A percentile compares a stretch with the other conserved stretches of the same genome.
Conservation (phyloP, 92 coral and sea anemone species). For the Plumapathes pennacea region DNA sequence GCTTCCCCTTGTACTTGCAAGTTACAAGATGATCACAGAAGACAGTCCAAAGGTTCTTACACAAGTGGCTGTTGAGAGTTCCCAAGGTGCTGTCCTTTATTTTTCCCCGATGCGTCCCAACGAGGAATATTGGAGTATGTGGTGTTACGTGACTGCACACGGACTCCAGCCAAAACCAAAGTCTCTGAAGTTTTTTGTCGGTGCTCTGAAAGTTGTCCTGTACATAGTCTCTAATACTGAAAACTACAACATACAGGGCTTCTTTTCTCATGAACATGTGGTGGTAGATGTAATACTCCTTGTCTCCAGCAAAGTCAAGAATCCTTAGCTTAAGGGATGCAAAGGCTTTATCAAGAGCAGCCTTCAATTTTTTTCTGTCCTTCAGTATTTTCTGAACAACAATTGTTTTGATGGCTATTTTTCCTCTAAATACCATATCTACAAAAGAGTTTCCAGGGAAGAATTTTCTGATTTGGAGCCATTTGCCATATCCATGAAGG, state of each 20-base stretch:
- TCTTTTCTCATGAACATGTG: slow-evolving; percentile 36
- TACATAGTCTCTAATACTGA: slow-evolving; percentile 5
- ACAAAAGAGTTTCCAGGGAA: background rate
- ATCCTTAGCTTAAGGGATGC: slow-evolving; percentile 26
- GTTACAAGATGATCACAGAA: slow-evolving; percentile 28
- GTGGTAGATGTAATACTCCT: slow-evolving; percentile 41
- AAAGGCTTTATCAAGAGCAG: slow-evolving; percentile 32
- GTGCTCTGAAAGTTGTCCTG: slow-evolving; percentile 1
- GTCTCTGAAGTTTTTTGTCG: slow-evolving; percentile 1
- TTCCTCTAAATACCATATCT: background rate
- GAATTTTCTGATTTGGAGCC: background rate
- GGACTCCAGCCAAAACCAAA: slow-evolving; percentile 56
- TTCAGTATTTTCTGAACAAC: slow-evolving; percentile 18
- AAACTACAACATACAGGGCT: slow-evolving; percentile 39
- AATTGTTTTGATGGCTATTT: background rate
- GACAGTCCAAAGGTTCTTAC: slow-evolving; percentile 17
- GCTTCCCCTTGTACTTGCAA: slow-evolving; percentile 16
- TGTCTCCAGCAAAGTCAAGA: slow-evolving; percentile 61
- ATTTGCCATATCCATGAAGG: slow-evolving; percentile 5
- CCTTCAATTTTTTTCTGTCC: slow-evolving; percentile 25
- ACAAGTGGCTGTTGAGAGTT: slow-evolving; percentile 6
- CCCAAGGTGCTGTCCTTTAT: background rate
- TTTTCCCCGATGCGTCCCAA: slow-evolving; percentile 50
- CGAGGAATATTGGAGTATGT: slow-evolving; percentile 27
- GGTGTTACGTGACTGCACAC: slow-evolving; percentile 29